These are phyloP conservation scores for Tachysurus vachellii DNA, from an alignment of 2,113 vertebrate species.

Conservation along the genomic window DNA sequence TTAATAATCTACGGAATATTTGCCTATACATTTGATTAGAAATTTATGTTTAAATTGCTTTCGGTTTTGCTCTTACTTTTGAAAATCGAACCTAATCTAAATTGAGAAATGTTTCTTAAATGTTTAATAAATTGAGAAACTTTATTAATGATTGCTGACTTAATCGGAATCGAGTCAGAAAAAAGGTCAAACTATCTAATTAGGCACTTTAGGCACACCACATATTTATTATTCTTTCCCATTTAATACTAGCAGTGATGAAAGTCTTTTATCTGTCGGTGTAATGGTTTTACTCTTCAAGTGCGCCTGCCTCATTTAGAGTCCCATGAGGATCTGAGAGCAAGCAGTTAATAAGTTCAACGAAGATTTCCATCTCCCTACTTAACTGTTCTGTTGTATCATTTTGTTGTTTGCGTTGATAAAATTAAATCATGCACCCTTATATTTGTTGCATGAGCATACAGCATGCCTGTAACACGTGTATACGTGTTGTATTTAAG, in stretches of 20 bases:
- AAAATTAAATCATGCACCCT: neutral
- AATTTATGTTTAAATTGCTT: neutral
- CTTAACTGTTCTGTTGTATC: neutral
- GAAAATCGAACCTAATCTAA: neutral
- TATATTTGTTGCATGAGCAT: neutral
- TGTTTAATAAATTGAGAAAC: neutral
- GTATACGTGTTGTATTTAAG: neutral
- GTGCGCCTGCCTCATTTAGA: neutral
- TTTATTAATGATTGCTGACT: no score
- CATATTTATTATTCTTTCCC: neutral
- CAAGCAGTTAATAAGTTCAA: neutral
- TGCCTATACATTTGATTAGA: neutral
- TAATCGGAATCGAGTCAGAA: neutral
- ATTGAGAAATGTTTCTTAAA: neutral
- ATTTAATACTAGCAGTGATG: neutral
- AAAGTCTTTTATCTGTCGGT: neutral
- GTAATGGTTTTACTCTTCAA: neutral
- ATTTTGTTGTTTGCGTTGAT: neutral
- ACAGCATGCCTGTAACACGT: neutral
- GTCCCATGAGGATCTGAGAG: conserved; percentile 13
- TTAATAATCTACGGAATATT: neutral
- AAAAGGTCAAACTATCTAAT: neutral
- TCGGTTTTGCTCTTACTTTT: neutral
- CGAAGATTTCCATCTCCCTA: neutral
- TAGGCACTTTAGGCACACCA: neutral